Conservation (phyloP, 2,113 vertebrate genomes). For the Serinus canaria region DNA sequence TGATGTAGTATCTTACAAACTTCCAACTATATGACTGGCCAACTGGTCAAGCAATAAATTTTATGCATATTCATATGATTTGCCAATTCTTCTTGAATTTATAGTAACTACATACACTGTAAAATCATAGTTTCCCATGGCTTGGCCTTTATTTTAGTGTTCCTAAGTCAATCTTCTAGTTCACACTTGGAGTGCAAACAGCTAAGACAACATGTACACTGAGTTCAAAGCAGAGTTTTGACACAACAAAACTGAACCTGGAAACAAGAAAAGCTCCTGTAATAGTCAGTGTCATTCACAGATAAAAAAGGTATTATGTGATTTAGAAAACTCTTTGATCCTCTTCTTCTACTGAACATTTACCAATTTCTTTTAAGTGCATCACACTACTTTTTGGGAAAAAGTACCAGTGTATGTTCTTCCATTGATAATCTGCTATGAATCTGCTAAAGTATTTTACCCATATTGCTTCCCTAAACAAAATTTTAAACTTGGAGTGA, state of each 20-base stretch:
- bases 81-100: background rate
- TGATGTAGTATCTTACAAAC: background rate
- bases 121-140: background rate
- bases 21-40: background rate
- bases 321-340: conserved; percentile 55
- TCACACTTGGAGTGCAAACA: background rate
- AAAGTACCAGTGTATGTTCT: background rate
- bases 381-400: background rate
- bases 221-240: conserved; percentile 54
- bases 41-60: background rate
- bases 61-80: background rate
- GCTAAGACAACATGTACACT: background rate
- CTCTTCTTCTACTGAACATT: background rate
- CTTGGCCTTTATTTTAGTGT: background rate
- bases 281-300: conserved; percentile 37
- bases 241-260: conserved; percentile 44
- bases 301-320: background rate
- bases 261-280: conserved; percentile 33
- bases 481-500: background rate
- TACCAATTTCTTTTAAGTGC: conserved; percentile 6
- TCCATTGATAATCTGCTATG: background rate
- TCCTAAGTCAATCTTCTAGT: background rate
- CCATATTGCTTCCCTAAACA: background rate
- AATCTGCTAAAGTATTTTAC: background rate
- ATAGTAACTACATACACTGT: background rate